Conservation (phyloP, 2,113 vertebrate genomes). For the Crypturellus undulatus region DNA sequence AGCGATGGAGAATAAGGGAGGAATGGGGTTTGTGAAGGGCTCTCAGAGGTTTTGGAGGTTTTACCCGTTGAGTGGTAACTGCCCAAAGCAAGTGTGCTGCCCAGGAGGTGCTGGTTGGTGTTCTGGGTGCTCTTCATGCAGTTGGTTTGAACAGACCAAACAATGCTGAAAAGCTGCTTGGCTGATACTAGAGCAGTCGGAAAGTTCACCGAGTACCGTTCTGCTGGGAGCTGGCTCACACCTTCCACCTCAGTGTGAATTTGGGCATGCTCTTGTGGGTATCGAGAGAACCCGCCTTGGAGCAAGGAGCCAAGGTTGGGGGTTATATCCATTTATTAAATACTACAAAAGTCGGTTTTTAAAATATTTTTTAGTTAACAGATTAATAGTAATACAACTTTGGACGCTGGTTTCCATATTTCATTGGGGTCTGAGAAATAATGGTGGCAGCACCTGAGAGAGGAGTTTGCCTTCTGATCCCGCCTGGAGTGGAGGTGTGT, state of each 20-base stretch:
- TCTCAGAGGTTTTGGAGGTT: neutral
- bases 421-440: neutral
- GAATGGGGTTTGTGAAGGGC: neutral
- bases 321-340: neutral
- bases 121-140: constrained; percentile 18
- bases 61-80: constrained; percentile 13
- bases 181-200: constrained; percentile 1
- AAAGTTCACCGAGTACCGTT: neutral
- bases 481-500: neutral
- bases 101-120: neutral
- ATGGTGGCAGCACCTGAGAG: neutral
- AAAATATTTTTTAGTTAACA: neutral
- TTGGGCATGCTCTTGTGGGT: neutral
- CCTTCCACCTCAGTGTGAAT: neutral
- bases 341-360: neutral
- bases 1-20: neutral
- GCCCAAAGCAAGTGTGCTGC: neutral
- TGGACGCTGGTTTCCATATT: neutral
- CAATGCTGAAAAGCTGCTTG: neutral
- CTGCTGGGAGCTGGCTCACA: neutral
- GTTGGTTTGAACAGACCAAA: constrained; percentile 26
- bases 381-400: neutral
- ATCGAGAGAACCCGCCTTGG: neutral
- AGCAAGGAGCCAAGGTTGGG: neutral
- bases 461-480: neutral